phyloP scores from a whole-genome alignment of 2,797 vertebrate species.

The Phataginus tetradactyla region DNA sequence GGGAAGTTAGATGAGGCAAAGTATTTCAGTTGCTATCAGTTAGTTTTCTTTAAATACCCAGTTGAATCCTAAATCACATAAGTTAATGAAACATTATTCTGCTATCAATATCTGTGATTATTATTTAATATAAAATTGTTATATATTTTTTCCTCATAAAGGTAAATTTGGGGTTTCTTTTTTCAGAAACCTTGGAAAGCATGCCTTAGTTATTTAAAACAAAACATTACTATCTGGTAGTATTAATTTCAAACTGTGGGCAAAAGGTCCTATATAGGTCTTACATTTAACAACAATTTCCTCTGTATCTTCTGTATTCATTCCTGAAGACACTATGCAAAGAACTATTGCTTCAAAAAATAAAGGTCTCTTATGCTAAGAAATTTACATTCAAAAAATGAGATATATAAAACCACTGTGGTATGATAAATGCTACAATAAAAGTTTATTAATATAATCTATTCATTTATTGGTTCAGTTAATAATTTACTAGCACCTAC shows the following conservation, averaged over 20 bases:
- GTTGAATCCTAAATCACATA: not conserved
- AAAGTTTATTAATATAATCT: not conserved
- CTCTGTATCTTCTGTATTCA: not conserved
- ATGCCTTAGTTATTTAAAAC: not conserved
- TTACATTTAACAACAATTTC: not conserved
- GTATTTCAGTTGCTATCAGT: not conserved
- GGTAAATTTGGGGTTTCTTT: not conserved
- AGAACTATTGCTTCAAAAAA: not conserved
- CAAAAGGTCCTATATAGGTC: not conserved
- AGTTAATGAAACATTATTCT: not conserved
- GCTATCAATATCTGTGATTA: not conserved
- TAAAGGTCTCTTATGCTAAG: not conserved
- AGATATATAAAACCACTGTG: not conserved
- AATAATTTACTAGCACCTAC: not conserved
- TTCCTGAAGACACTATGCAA: not conserved
- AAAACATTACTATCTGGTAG: constrained; percentile 57
- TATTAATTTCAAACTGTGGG: not conserved
- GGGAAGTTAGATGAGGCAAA: not conserved
- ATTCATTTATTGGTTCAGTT: not conserved
- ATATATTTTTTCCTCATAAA: too few relatives aligned
- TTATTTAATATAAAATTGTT: not conserved
- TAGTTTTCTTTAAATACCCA: not conserved
- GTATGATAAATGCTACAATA: not conserved
- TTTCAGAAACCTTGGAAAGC: not conserved
- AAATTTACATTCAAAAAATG: not conserved